Evolutionary conservation across 92 coral and sea anemone genomes (phyloP).

Genomic region (Phenganax subtilis): DNA sequence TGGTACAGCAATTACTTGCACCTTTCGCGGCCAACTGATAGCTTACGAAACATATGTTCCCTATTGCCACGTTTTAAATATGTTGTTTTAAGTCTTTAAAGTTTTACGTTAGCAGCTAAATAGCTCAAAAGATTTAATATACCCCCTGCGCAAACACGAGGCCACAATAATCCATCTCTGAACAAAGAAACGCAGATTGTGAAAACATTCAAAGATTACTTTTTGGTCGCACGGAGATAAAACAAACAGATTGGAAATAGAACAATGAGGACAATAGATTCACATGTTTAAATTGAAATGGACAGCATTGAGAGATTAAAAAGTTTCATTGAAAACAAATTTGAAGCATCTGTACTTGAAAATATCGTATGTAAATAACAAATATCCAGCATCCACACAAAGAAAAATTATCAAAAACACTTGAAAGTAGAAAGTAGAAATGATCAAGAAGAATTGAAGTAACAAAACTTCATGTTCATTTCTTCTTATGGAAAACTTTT

Average conservation of each 20-base stretch:
- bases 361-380: not conserved
- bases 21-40: constrained; percentile 11
- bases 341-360: not conserved
- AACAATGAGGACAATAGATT: not conserved
- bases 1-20: constrained; percentile 15
- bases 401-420: not conserved
- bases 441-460: no score
- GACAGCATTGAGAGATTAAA: constrained; percentile 1
- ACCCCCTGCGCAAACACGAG: constrained; percentile 3
- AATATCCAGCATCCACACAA: no score
- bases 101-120: constrained; percentile 34
- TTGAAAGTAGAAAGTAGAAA: not conserved
- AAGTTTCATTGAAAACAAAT: constrained; percentile 11
- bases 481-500: no score
- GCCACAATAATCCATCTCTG: not conserved
- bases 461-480: no score
- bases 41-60: constrained; percentile 19
- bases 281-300: not conserved
- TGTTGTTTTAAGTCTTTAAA: constrained; percentile 20
- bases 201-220: not conserved
- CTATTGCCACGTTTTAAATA: constrained; percentile 22
- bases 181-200: not conserved
- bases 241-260: not conserved
- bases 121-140: constrained; percentile 25
- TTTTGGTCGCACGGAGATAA: not conserved